Base-by-base conservation (phyloP, 1,140 invertebrate species). In the Ridgeia piscesae region DNA sequence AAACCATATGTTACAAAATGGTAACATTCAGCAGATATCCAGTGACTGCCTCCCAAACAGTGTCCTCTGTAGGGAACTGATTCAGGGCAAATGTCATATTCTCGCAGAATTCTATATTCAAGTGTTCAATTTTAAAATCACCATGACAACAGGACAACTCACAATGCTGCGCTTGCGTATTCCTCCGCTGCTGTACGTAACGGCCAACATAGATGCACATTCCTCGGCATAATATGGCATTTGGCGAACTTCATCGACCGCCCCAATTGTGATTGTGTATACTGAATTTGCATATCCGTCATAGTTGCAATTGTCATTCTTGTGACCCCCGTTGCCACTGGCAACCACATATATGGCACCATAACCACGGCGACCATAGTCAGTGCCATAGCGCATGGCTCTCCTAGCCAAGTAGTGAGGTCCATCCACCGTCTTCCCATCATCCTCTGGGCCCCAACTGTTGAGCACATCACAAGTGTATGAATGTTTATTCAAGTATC, bases 171-270 rank as follows among this genome's bases (percentile, higher is more conserved):
- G 94, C 35, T 92, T 89, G 2, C 94, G 93, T 89, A 92, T 92
- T 33, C 93, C 94, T 6, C 96, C 96, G 94, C 95, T 95, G 93
- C 96, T 96, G 92, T 95, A 96, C 0, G 96, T 96, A 0, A 96
- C 96, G n/a, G 96, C 96, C 48, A 96, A 92, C 95, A 96, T 96
- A 34, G 96, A 95, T 9, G 96, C 95, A 94, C 96, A 96, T 92
- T 96, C 95, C 93, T 96, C 96, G 34, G 95, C 95, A 94, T 96
- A 96, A 93, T 94, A 95, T 6, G 96, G 96, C 95, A 96, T 96
- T 8, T 94, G 92, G n/a, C 96, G 96, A 17, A 93, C 92, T 89
- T 96, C 95, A 94, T 96, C 95, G 34, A 96, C 95, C 9, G 96
- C 96, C 35, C 95, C 95, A 91, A 96, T 95, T n/a, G 96, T 96